phyloP scores from a whole-genome alignment of 2,797 vertebrate genomes.

The Artibeus lituratus region DNA sequence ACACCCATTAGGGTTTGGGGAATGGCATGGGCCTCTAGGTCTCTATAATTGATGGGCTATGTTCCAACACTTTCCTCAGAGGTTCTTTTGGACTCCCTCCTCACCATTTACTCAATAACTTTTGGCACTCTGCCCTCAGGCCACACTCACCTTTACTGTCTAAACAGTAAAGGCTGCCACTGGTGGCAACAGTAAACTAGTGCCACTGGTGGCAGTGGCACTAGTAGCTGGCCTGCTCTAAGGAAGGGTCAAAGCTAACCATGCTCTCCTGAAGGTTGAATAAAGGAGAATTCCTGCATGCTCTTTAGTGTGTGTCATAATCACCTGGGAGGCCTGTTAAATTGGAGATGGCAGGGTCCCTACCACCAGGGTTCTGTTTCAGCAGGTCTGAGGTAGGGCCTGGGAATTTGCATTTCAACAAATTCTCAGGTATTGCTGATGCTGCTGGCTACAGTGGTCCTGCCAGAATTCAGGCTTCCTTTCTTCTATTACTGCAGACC shows the following conservation, averaged over 20 bases:
- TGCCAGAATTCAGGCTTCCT: not conserved
- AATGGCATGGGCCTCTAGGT: not conserved
- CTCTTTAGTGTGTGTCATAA: accelerated
- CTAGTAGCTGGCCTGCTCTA: not conserved
- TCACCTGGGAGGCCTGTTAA: not conserved
- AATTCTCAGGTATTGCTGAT: not conserved
- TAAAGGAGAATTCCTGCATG: not conserved
- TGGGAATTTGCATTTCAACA: not conserved
- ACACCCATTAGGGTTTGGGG: not conserved
- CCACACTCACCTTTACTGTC: not conserved
- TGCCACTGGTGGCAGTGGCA: not conserved
- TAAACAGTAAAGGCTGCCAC: no score
- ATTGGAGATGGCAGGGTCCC: no score
- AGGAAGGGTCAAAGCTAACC: not conserved
- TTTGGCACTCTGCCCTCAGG: not conserved
- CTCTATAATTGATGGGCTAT: not conserved
- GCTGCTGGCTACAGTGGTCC: not conserved
- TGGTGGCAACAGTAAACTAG: no score
- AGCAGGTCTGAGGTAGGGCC: not conserved
- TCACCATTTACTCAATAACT: not conserved
- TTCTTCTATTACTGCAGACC: not conserved
- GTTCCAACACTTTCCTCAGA: not conserved
- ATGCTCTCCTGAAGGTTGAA: not conserved
- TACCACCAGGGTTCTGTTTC: not conserved
- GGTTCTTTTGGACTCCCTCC: not conserved